Percentiles rank a stretch among this genome's conserved stretches.
phyloP scores from a whole-genome alignment of 1,140 invertebrate genomes.

The Lethrus apterus region DNA sequence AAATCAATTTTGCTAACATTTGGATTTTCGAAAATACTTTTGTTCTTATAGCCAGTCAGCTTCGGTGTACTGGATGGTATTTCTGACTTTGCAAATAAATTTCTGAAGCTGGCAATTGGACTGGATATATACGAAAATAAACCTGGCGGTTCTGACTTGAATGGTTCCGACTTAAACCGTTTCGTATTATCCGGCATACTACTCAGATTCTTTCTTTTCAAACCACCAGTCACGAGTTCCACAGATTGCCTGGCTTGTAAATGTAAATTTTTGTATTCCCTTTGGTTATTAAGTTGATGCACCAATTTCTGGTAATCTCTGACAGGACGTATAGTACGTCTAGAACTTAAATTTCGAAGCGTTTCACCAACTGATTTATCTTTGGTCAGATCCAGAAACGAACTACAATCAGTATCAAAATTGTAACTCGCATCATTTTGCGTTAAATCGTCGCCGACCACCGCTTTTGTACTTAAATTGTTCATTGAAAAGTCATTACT shows the following conservation, averaged over 20 bases:
- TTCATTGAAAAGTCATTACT: conserved; percentile 5
- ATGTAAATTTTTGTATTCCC: conserved; percentile 23
- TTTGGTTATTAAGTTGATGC: conserved; percentile 25
- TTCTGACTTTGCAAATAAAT: conserved; percentile 19
- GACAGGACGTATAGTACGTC: conserved; percentile 29
- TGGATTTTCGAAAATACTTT: conserved; percentile 1
- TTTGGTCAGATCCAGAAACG: conserved; percentile 21
- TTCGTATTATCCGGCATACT: conserved; percentile 29
- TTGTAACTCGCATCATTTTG: conserved; percentile 19
- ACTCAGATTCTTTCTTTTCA: conserved; percentile 31
- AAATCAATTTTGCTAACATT: conserved; percentile 10
- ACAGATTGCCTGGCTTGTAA: conserved; percentile 7
- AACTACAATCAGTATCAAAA: conserved; percentile 17
- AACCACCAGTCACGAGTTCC: conserved; percentile 23
- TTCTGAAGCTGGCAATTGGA: conserved; percentile 29
- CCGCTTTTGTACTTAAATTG: conserved; percentile 27
- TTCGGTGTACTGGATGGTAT: conserved; percentile 35
- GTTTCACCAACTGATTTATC: conserved; percentile 28
- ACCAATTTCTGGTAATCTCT: conserved; percentile 25
- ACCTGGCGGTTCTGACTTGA: conserved; percentile 19
- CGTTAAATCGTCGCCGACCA: conserved; percentile 32
- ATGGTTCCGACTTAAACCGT: conserved; percentile 30
- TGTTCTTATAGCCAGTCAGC: conserved; percentile 29
- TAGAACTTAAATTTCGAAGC: conserved; percentile 26
- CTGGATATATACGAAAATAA: conserved; percentile 32